Base-by-base conservation (phyloP, 2,113 vertebrate species). In the Alexandromys fortis region DNA sequence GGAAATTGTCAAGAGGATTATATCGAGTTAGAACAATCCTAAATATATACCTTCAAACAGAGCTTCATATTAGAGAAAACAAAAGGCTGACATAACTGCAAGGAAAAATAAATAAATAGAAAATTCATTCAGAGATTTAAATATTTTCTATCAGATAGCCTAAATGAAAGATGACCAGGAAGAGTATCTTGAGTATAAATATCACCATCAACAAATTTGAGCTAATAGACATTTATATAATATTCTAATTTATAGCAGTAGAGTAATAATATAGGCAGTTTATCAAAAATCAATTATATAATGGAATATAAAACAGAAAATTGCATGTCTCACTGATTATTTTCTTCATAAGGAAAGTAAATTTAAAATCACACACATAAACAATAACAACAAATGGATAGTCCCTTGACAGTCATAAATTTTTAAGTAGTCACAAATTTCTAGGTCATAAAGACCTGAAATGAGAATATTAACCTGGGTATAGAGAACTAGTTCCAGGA, bases 91-190 rank as follows among this genome's bases (percentile, higher is more conserved):
- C 21, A 78, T 14, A 52, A 73, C 0, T 89, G 5, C 12, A 55
- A 28, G 24, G 10, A 70, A 30, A 92, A 94, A 72, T 47, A 26
- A 83, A 72, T 49, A 89, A 83, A 77, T 63, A 26, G 7, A 63
- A 82, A 94, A 79, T 73, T 12, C 83, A 89, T 16, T 73, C 42
- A 92, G 22, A 78, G 35, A 83, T 72, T 45, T 89, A 92, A 88
- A 83, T 70, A 35, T 35, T 96, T 8, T 89, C 47, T 82, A 94
- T 75, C 14, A 82, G 16, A 68, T 30, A 61, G 33, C 26, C 42
- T 76, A 85, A 78, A 47, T 38, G 2, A 1, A 38, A 55, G 12
- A 79, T 79, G 38, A 86, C 52, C 17, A 76, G 45, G n/a, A 94
- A 94, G 45, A 49, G 35, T 73, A 78, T 65, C 63, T 10, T 24